Evolutionary conservation across 2,113 vertebrate species (phyloP), one percentile per base, ranked within the genome.

Genomic region (Microtus ochrogaster): DNA sequence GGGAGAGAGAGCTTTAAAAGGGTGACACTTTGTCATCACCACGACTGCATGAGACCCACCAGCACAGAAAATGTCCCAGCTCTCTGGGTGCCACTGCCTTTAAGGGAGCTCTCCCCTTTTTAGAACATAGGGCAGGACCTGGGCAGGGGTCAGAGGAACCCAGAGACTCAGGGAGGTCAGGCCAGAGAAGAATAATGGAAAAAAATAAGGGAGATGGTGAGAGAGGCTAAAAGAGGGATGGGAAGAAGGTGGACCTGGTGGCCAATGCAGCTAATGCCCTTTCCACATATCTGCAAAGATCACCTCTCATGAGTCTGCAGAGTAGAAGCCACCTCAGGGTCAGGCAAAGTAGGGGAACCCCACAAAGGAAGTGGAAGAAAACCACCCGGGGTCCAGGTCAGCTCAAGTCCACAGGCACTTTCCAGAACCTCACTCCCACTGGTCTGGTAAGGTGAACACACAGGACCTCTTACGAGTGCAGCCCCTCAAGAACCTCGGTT

Each of bases 151-250:
- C n/a, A 70, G n/a, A 3, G 2, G 70, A 66, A 36, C 47, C 47
- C 79, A 22, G 72, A 78, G 78, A 19, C 22, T 28, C 0, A 4
- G 13, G 58, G 7, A 26, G 14, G 28, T n/a, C 72, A 73, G 72
- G 47, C 58, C 66, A 70, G 58, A 92, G 79, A 82, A 33, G 10
- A 0, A 72, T 11, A 28, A 44, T 17, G 33, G 41, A 7, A 33
- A n/a, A 28, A n/a, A 28, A 1, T 0, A 8, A 84, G 4, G 26
- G 81, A 16, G 6, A 1, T 3, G 39, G n/a, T 10, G 39, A 63
- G 58, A 63, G 58, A 47, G 58, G 89, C 70, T 41, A 41, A 90
- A 94, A 97, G 89, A 73, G 89, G 82, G 22, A 83, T 19, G 28
- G 63, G 26, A 30, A 65, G 17, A 21, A 61, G 44, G 41, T 2